These are phyloP conservation scores for Dendrolimus punctatus DNA, from an alignment of 1,140 invertebrate genomes.

Conservation along the genomic window DNA sequence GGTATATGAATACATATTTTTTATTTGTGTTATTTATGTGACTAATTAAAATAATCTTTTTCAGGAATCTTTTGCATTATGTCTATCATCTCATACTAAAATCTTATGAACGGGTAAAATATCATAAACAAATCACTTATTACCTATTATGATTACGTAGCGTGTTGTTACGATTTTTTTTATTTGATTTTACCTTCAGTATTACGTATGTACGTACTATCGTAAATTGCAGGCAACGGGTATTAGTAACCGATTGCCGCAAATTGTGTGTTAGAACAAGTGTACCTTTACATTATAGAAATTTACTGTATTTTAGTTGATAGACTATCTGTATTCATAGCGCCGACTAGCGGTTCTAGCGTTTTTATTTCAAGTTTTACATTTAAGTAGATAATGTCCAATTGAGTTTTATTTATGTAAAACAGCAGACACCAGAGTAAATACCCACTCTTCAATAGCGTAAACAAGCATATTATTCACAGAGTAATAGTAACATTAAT, in stretches of 20 bases:
- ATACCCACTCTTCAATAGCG: conserved; percentile 31
- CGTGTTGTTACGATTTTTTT: no score
- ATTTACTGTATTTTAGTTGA: conserved; percentile 48
- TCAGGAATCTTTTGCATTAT: conserved; percentile 6
- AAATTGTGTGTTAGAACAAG: conserved; percentile 48
- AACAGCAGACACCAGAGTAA: conserved; percentile 33
- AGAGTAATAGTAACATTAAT: conserved; percentile 41
- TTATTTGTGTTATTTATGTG: no score
- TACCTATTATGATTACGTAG: no score
- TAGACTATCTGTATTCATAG: conserved; percentile 41
- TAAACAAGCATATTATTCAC: conserved; percentile 34
- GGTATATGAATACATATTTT: no score
- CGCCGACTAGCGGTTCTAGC: conserved; percentile 59
- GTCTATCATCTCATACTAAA: conserved; percentile 12
- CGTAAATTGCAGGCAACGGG: conserved; percentile 27
- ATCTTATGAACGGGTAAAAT: conserved; percentile 22
- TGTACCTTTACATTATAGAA: conserved; percentile 35
- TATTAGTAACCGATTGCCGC: conserved; percentile 43
- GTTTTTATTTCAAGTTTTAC: conserved; percentile 43
- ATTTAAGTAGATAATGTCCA: conserved; percentile 39
- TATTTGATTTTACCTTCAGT: conserved; percentile 41
- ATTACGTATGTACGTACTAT: conserved; percentile 33
- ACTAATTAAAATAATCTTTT: conserved; percentile 12
- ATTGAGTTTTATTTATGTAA: conserved; percentile 33
- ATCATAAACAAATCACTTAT: not conserved